These are phyloP conservation scores for Lutraria rhynchaena DNA, from an alignment of 1,140 invertebrate species.

Conservation along the genomic window DNA sequence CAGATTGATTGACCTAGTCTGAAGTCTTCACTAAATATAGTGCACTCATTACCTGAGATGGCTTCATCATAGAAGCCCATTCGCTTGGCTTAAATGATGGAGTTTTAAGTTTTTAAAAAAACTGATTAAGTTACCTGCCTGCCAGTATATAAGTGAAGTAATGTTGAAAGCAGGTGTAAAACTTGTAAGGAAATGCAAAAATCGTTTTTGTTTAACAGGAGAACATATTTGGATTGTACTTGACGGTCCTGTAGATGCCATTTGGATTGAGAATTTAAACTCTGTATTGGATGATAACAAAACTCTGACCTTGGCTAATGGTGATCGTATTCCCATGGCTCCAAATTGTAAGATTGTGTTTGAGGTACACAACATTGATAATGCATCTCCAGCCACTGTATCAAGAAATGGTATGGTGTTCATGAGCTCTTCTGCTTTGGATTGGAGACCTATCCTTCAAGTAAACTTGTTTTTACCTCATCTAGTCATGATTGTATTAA, in stretches of 20 bases:
- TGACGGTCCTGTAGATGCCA: slow-evolving; percentile 82
- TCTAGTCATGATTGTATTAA: no score
- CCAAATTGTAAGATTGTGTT: slow-evolving; percentile 81
- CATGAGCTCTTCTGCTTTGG: slow-evolving; percentile 80
- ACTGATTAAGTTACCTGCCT: no score
- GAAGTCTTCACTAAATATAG: no score
- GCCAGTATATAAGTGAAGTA: no score
- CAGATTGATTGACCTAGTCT: no score
- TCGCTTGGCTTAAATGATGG: no score
- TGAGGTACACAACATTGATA: slow-evolving; percentile 82
- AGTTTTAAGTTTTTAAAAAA: no score
- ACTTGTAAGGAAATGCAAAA: background rate
- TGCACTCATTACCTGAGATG: no score
- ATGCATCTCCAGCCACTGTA: slow-evolving; percentile 82
- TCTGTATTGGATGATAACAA: slow-evolving; percentile 83
- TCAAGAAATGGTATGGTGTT: slow-evolving; percentile 82
- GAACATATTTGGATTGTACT: slow-evolving; percentile 83
- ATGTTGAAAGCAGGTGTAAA: no score
- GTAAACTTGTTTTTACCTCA: slow-evolving; percentile 62
- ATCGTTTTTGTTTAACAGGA: slow-evolving; percentile 62
- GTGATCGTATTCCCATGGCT: slow-evolving; percentile 82
- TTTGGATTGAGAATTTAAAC: slow-evolving; percentile 83
- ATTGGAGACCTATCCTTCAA: slow-evolving; percentile 80
- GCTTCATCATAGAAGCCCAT: no score
- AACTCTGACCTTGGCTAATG: slow-evolving; percentile 81